Percentiles rank a stretch among this genome's conserved stretches.
phyloP scores from a whole-genome alignment of 2,113 vertebrate species.

The Brienomyrus brachyistius region DNA sequence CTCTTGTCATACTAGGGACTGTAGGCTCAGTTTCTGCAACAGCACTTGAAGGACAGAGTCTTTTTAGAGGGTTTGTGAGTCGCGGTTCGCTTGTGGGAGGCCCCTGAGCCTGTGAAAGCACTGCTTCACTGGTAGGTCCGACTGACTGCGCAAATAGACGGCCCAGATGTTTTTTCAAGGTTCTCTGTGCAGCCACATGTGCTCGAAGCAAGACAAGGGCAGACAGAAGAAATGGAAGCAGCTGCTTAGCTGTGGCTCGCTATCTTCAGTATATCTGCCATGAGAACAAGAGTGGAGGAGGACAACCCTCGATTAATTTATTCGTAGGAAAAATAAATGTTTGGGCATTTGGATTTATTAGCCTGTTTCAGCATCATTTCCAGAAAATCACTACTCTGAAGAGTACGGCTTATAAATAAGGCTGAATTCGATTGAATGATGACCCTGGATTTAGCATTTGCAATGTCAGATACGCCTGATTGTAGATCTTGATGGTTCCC shows the following conservation, averaged over 20 bases:
- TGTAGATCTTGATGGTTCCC: neutral
- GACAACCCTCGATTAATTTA: neutral
- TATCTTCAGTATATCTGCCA: neutral
- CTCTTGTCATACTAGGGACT: neutral
- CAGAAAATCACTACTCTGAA: neutral
- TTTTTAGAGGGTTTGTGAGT: neutral
- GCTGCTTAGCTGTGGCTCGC: neutral
- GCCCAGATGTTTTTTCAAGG: conserved; percentile 10
- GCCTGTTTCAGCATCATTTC: neutral
- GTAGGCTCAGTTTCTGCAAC: neutral
- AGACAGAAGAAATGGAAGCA: neutral
- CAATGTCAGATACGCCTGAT: neutral
- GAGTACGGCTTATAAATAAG: neutral
- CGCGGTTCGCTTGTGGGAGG: neutral
- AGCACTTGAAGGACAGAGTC: neutral
- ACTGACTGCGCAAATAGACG: neutral
- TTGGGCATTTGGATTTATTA: neutral
- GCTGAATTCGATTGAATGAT: neutral
- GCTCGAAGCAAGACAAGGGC: neutral
- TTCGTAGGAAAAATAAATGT: neutral
- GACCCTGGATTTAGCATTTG: neutral
- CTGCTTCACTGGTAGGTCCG: neutral
- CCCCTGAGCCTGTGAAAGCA: no score
- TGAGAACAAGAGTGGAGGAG: neutral
- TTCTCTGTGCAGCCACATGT: conserved; percentile 13